Evolutionary conservation across 2,797 vertebrate species (phyloP).

Genomic region (Ataeniobius toweri): DNA sequence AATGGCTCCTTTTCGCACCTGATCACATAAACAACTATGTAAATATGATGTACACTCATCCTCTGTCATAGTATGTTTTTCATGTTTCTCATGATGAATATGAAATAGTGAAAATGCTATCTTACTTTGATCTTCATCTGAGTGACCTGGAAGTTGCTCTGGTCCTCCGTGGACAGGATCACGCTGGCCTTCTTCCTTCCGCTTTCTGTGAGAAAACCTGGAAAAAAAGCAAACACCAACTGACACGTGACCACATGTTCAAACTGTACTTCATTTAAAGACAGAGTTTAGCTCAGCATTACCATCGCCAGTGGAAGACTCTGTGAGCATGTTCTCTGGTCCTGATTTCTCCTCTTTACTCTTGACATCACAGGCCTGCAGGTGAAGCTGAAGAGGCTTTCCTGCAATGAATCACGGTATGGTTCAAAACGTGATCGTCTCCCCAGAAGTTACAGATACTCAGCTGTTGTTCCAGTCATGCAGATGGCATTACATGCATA

Average conservation of each 20-base stretch:
- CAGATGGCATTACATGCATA: constrained; percentile 19
- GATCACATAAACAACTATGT: constrained; percentile 11
- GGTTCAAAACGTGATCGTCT: not conserved
- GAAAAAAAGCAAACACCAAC: not conserved
- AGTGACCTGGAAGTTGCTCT: constrained; percentile 93
- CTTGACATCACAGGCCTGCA: constrained; percentile 97
- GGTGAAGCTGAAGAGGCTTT: constrained; percentile 86
- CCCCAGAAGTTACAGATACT: no score
- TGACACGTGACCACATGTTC: not conserved
- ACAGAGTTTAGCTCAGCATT: constrained; percentile 19
- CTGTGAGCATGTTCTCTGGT: constrained; percentile 92
- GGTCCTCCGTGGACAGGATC: constrained; percentile 92
- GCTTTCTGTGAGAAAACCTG: constrained; percentile 96
- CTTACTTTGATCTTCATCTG: constrained; percentile 95
- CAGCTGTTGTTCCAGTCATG: no score
- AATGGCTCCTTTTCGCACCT: constrained; percentile 95
- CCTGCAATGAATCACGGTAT: constrained; percentile 72
- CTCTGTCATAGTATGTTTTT: not conserved
- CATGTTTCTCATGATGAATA: not conserved
- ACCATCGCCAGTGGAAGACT: constrained; percentile 93
- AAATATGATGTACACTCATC: not conserved
- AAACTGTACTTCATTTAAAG: not conserved
- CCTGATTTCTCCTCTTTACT: constrained; percentile 97
- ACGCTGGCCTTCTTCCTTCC: constrained; percentile 91
- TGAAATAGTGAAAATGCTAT: not conserved